Percentiles rank a stretch among this genome's conserved stretches.
These are phyloP conservation scores for Thymelicus lineola DNA, from an alignment of 2,888 invertebrate species.

Conservation along the genomic window DNA sequence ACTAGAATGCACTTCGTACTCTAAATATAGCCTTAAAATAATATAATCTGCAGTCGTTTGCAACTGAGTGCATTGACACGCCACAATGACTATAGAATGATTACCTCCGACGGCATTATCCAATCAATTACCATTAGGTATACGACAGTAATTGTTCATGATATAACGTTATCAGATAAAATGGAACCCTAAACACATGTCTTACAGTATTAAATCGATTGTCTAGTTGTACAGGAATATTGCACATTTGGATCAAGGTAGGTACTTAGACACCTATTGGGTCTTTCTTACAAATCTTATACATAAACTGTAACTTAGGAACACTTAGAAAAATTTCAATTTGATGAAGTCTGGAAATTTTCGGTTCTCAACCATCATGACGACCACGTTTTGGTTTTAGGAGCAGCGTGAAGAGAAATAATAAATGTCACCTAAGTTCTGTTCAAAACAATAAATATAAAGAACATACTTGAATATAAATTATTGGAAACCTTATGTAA, in stretches of 20 bases:
- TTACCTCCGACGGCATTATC: constrained; percentile 30
- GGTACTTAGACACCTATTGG: too few relatives aligned
- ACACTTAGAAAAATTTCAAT: too few relatives aligned
- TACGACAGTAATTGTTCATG: constrained; percentile 26
- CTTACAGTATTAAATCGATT: neutral
- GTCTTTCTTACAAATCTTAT: too few relatives aligned
- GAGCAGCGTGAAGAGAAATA: too few relatives aligned
- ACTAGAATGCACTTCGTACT: neutral
- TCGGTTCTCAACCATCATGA: too few relatives aligned
- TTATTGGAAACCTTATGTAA: too few relatives aligned
- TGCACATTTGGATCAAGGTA: neutral
- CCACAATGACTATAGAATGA: constrained; percentile 22
- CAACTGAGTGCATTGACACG: constrained; percentile 34
- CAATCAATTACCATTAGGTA: constrained; percentile 35
- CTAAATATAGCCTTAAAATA: constrained; percentile 24
- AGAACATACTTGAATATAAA: too few relatives aligned
- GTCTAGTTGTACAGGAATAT: neutral
- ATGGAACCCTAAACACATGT: neutral
- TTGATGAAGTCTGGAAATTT: too few relatives aligned
- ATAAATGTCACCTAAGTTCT: too few relatives aligned
- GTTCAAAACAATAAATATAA: too few relatives aligned
- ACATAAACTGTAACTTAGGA: too few relatives aligned
- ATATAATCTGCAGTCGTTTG: constrained; percentile 26
- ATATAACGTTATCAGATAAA: neutral
- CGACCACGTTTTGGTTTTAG: too few relatives aligned